Base-by-base conservation (phyloP, 1,140 invertebrate species). In the Psix sp. region DNA sequence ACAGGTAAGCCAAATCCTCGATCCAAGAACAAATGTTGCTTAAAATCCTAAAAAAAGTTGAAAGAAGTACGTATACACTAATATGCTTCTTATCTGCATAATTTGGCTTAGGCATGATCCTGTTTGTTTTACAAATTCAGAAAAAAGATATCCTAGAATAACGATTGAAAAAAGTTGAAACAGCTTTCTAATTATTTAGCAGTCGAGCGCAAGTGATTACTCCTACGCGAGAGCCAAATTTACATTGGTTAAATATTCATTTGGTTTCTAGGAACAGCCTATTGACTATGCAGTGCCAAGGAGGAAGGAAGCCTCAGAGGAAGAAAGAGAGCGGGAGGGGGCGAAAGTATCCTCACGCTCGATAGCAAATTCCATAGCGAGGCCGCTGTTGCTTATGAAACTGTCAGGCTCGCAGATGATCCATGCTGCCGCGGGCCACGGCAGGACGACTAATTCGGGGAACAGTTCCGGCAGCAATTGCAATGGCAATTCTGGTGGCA, bases 241-340 rank as follows among this genome's bases (percentile, higher is more conserved):
- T 46, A 33, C 65, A 60, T 68, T 20, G 0, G 20, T 54, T 60
- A 60, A 70, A 70, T 70, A 60, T 70, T 70, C 56, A 60, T 60
- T 60, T 6, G 48, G 7, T 45, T 72, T 77, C 26, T 92, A 95
- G 86, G 94, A 95, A 38, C 93, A 94, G 71, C 94, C 94, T 0
- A 95, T 96, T 45, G 93, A 96, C 79, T 96, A 96, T 82, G 94
- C 93, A 74, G 93, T 96, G 52, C 94, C 94, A 11, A 95, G 94
- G 82, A 91, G 92, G 51, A 89, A 91, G 63, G 90, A 91, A 14
- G 90, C 92, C 66, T 84, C 86, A 9, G 90, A 92, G 79, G 91
- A 93, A 48, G 89, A 89, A 18, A 86, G 89, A 60, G 82, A 89
- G 82, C 85, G 91, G 86, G 86, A 91, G 87, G 68, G 88, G 84